Evolutionary conservation across 2,888 invertebrate genomes (phyloP), one percentile per base, ranked within the genome.

Genomic region (Agonopterix heracliana): DNA sequence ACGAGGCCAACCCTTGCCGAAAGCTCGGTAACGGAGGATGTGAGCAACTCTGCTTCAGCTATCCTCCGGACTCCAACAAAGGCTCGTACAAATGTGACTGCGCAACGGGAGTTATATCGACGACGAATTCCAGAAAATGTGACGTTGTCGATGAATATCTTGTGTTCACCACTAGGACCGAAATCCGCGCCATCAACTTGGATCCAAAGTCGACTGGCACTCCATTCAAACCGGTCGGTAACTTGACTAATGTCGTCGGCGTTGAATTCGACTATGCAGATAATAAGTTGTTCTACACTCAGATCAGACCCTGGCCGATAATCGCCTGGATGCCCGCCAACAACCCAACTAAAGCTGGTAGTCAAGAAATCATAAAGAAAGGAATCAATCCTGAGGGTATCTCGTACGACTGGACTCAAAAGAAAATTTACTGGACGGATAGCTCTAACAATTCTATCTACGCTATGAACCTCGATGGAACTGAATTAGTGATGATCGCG

Each of bases 351-450:
- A 77, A 84, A 2, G 75, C 85, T 3, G 90, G 90, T 45, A 91
- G 93, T 4, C 91, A 91, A 44, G 92, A 92, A 49, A 91, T 96
- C 1, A 90, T 95, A 35, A 92, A 81, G 60, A 93, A 93, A 68
- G 94, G 95, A 14, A 96, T 97, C 48, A 97, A 96, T 78, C 97
- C 97, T 0, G 97, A 97, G 77, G 97, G 97, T 3, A 95, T 98
- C 54, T 96, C 97, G 0, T 97, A 98, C 71, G 99, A 99, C 72
- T 99, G 99, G 99, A 96, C 98, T 0, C 97, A 97, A 61, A 95
- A 96, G 73, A 98, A 98, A 77, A 92, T 99, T 38, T 99, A 98
- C 78, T 99, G 98, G 98, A 97, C 98, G 0, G 99, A 99, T 68
- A 96, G 97, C 34, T 94, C 95, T 0, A 97, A 98, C 63, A 96